Percentiles rank a stretch among this genome's conserved stretches.
Evolutionary conservation across 2,113 vertebrate species (phyloP).

Genomic region (Ahaetulla prasina): DNA sequence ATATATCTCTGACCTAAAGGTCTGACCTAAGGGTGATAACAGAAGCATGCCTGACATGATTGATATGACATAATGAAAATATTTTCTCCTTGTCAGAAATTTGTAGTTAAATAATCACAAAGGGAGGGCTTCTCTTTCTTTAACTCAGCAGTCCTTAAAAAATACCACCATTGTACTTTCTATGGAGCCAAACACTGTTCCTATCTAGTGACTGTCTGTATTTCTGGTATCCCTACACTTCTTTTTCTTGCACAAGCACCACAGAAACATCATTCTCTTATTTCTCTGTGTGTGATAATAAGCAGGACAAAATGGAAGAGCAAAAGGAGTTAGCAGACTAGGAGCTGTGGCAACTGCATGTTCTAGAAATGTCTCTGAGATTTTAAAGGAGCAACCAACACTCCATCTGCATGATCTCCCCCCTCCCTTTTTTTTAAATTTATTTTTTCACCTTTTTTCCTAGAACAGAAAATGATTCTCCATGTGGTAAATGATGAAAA

Average conservation of each 20-base stretch:
- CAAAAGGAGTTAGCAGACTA: neutral
- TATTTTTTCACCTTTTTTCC: neutral
- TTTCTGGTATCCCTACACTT: neutral
- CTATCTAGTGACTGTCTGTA: neutral
- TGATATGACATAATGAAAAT: neutral
- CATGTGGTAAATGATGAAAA: constrained; percentile 19
- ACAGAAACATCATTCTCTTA: neutral
- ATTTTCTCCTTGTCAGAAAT: neutral
- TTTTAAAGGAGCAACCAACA: neutral
- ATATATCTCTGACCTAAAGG: neutral
- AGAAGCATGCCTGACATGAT: neutral
- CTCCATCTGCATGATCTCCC: neutral
- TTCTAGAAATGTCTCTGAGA: neutral
- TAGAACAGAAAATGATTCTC: neutral
- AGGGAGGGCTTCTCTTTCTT: neutral
- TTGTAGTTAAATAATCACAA: neutral
- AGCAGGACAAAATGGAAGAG: neutral
- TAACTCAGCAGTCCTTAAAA: neutral
- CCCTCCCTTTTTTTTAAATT: neutral
- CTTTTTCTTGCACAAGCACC: neutral
- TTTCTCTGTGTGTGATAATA: neutral
- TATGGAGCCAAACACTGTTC: neutral
- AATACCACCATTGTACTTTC: neutral
- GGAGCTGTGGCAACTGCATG: neutral
- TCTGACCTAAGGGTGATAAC: neutral